Evolutionary conservation across 2,797 vertebrate species (phyloP), one percentile per base, ranked within the genome.

Genomic region (Decapterus maruadsi): DNA sequence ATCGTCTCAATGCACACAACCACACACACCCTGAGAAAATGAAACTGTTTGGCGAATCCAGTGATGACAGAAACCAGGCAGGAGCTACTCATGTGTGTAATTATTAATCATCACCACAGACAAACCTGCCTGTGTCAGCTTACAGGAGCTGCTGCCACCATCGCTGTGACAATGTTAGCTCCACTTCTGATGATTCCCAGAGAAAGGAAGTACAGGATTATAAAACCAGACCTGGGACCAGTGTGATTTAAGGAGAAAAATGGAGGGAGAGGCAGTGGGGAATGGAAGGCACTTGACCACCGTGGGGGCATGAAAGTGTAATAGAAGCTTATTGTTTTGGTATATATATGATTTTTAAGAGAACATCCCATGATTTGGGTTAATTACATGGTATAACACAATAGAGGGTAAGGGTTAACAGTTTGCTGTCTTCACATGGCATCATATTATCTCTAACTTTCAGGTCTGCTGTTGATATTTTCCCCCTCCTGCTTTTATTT

Each of bases 101-200:
- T 90, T 87, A 85, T 77, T 66, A 77, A 88, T 90, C 72, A 75
- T 53, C 67, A 6, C 4, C 75, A 76, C 63, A 61, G 74, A 68
- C 66, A 58, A 81, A 69, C 17, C 62, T 12, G 69, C 45, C 36
- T 7, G 13, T 68, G 8, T 53, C 72, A 74, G 71, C 72, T 53
- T 8, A 50, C 22, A 36, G 20, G 8, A 34, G 31, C 31, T n/a
- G 26, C 73, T 29, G 55, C 60, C 8, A 26, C 59, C 17, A 42
- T 68, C 9, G 29, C 71, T 1, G 16, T 0, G 45, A 59, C 36
- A 20, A 55, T 16, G 34, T 36, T 36, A 1, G 34, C 8, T 36
- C 34, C 34, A 36, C 34, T 36, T 8, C 53, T 4, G n/a, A 40
- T n/a, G 61, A 60, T 63, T 29, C 13, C 20, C 67, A 29, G 40